These are phyloP conservation scores for Mico argentatus DNA, from an alignment of 2,797 vertebrate species.

Conservation along the genomic window DNA sequence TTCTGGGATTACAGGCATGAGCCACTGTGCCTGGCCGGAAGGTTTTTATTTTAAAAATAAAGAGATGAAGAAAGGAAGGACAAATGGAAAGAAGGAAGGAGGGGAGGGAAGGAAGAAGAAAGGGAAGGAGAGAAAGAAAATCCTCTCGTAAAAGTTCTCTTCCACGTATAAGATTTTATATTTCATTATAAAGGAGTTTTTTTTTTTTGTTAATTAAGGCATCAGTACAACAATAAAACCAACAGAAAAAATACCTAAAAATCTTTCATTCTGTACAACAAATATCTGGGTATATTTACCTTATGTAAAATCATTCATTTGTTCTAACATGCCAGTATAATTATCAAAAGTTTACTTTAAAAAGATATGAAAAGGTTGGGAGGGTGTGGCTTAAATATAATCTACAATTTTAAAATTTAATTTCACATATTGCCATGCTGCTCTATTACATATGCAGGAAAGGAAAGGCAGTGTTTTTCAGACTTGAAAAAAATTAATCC, in stretches of 20 bases:
- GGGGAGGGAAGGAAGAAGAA: neutral
- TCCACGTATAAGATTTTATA: neutral
- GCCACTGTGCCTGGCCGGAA: neutral
- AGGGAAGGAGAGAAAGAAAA: neutral
- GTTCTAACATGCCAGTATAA: neutral
- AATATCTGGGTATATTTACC: neutral
- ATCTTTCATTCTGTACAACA: neutral
- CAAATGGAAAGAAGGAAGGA: neutral
- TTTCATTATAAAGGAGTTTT: neutral
- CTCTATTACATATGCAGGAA: constrained; percentile 72
- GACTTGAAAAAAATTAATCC: constrained; percentile 75
- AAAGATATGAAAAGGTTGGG: constrained; percentile 58
- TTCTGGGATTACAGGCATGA: too few relatives aligned
- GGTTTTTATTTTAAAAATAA: constrained; percentile 21
- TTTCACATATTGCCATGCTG: constrained; percentile 68
- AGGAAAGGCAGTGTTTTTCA: constrained; percentile 63
- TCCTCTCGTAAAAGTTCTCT: neutral
- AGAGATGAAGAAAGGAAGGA: neutral
- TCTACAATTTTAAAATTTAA: constrained; percentile 71
- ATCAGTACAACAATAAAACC: neutral
- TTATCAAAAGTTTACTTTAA: constrained; percentile 58
- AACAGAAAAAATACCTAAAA: neutral
- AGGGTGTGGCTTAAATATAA: constrained; percentile 72
- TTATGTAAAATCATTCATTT: constrained; percentile 30
- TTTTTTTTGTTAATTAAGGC: neutral